These are phyloP conservation scores for Drosophila erecta DNA, from an alignment of 1,140 invertebrate genomes.

Conservation along the genomic window DNA sequence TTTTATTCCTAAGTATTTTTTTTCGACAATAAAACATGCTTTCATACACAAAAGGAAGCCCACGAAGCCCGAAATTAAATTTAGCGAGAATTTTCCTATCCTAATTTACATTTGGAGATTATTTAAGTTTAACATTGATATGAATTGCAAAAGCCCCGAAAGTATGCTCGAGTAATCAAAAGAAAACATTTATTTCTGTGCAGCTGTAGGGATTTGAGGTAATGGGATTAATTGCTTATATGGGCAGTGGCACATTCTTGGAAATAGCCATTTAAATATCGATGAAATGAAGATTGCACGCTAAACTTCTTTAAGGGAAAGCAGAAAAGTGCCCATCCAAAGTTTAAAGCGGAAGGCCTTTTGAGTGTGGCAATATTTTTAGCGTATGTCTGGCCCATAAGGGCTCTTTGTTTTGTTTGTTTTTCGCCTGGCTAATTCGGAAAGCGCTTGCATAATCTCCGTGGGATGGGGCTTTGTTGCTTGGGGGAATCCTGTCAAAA, in stretches of 20 bases:
- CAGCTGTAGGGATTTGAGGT: not conserved
- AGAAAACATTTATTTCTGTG: not conserved
- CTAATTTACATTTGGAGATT: too few relatives aligned
- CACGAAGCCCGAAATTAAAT: too few relatives aligned
- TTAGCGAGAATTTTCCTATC: too few relatives aligned
- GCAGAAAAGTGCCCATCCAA: not conserved
- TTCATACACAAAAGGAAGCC: too few relatives aligned
- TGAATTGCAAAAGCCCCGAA: not conserved
- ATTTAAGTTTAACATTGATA: too few relatives aligned
- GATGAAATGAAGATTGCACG: not conserved
- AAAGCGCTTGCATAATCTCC: conserved; percentile 58
- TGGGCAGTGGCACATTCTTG: too few relatives aligned
- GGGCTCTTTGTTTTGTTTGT: conserved; percentile 39
- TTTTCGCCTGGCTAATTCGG: conserved; percentile 38
- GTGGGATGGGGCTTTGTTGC: not conserved
- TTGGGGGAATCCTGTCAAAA: conserved; percentile 52
- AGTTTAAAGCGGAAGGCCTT: conserved; percentile 19
- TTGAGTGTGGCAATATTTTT: conserved; percentile 29
- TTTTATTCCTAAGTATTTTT: not conserved
- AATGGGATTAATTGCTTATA: not conserved
- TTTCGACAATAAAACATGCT: not conserved
- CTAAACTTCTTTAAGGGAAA: not conserved
- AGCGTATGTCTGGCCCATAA: conserved; percentile 13
- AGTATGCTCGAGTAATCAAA: not conserved
- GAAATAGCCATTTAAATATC: not conserved